Base-by-base conservation (phyloP, 2,797 vertebrate genomes). In the Periparus ater region DNA sequence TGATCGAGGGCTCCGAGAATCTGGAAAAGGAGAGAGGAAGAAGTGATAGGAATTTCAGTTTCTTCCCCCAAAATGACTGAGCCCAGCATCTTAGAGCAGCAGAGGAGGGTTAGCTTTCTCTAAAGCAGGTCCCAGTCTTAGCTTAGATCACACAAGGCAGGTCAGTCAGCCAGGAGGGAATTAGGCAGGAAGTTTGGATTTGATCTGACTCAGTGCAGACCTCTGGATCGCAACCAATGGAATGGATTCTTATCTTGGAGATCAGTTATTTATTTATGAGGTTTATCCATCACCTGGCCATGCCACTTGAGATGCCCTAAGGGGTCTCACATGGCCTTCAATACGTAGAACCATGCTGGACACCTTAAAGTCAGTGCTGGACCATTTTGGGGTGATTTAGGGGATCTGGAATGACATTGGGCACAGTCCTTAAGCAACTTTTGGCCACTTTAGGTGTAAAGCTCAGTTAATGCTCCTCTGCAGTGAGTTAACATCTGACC, bases 1-100 rank as follows among this genome's bases (percentile, higher is more conserved):
- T 99, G 99, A 96, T 99, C 99, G 93, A 99, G 98, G 51, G 99
- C 98, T 76, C 98, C 98, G 1, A 99, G 99, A 89, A 99, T 99
- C 99, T 99, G 98, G 34, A 86, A 90, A 75, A 90, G 21, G 20
- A 77, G 21, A 74, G 44, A 70, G 47, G 53, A 57, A 86, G 50
- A 90, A 78, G 12, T 63, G 2, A 7, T 11, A 20, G 11, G 13
- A 26, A 8, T 76, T 94, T 6, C 2, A 5, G 12, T 2, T 20
- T 44, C 30, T 29, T 18, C 4, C 21, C 3, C 7, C 14, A 17
- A 20, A 27, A 23, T 2, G 3, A 47, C 4, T 5, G 13, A 79
- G 17, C 23, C 26, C 22, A 71, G 27, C 23, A 67, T 22, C 40
- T 29, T 45, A 54, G 3, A 73, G n/a, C n/a, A 83, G 42, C 18